A percentile compares a stretch with the other conserved stretches of the same genome.
These are phyloP conservation scores for Drosophila neotestacea DNA, from an alignment of 2,888 invertebrate species.

Conservation along the genomic window DNA sequence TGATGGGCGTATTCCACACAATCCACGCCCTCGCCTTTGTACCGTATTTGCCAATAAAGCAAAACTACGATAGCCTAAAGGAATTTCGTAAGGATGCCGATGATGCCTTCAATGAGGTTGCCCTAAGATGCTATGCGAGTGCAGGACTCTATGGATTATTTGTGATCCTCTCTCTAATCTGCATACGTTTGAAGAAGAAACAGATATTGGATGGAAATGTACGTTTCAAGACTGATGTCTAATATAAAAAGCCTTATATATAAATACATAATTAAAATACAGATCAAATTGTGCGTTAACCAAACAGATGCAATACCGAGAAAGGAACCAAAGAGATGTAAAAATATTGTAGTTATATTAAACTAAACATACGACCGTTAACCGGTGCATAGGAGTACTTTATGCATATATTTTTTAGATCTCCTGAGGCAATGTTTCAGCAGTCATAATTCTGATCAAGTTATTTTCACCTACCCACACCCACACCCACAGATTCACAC, in stretches of 20 bases:
- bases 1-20: constrained; percentile 51
- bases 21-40: constrained; percentile 33
- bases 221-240: background rate
- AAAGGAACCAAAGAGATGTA: no score
- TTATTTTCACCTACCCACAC: constrained; percentile 30
- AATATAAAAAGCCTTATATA: background rate
- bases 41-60: constrained; percentile 15
- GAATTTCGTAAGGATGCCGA: constrained; percentile 41
- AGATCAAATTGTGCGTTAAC: no score
- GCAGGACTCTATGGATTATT: constrained; percentile 36
- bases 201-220: background rate
- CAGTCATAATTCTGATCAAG: constrained; percentile 27
- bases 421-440: constrained; percentile 21
- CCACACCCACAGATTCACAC: background rate
- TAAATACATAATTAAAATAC: no score
- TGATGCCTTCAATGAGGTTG: background rate
- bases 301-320: no score
- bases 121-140: constrained; percentile 47
- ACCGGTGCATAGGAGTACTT: background rate
- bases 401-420: constrained; percentile 11
- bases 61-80: background rate
- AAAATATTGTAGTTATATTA: no score
- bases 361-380: background rate
- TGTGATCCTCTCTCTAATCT: constrained; percentile 14
- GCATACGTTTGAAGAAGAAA: constrained; percentile 16